A percentile compares a stretch with the other conserved stretches of the same genome.
Conservation (phyloP, 2,888 invertebrate genomes). For the Helicoverpa assulta region DNA sequence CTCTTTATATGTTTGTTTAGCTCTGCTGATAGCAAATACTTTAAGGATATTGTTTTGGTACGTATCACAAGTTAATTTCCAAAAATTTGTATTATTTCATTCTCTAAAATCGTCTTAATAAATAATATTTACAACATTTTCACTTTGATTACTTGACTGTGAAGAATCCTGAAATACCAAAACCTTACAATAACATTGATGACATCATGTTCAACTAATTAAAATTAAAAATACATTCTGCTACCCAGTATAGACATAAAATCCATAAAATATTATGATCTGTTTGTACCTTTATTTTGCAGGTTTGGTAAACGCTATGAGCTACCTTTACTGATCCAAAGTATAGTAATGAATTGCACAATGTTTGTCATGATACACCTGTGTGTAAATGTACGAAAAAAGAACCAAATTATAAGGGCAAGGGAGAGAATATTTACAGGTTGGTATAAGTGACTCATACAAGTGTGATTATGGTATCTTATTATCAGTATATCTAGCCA, state of each 20-base stretch:
- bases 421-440: conserved; percentile 96
- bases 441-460: conserved; percentile 79
- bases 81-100: background rate
- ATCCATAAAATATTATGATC: too few relatives aligned
- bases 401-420: conserved; percentile 93
- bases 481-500: conserved; percentile 31
- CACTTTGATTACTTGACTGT: too few relatives aligned
- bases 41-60: conserved; percentile 99
- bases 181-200: background rate
- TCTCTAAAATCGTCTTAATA: background rate
- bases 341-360: conserved; percentile 98
- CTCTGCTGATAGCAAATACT: conserved; percentile 98
- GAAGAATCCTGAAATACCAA: background rate
- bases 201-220: background rate
- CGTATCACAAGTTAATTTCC: conserved; percentile 73
- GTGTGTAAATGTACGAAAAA: conserved; percentile 96
- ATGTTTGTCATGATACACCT: conserved; percentile 99
- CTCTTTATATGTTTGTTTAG: conserved; percentile 98
- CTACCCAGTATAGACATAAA: too few relatives aligned
- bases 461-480: conserved; percentile 29
- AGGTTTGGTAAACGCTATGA: conserved; percentile 99
- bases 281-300: conserved; percentile 72
- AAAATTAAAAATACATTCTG: too few relatives aligned
- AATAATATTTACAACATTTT: too few relatives aligned
- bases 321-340: conserved; percentile 97